Conservation (phyloP, 2,888 invertebrate genomes). For the Ochropleura plecta region DNA sequence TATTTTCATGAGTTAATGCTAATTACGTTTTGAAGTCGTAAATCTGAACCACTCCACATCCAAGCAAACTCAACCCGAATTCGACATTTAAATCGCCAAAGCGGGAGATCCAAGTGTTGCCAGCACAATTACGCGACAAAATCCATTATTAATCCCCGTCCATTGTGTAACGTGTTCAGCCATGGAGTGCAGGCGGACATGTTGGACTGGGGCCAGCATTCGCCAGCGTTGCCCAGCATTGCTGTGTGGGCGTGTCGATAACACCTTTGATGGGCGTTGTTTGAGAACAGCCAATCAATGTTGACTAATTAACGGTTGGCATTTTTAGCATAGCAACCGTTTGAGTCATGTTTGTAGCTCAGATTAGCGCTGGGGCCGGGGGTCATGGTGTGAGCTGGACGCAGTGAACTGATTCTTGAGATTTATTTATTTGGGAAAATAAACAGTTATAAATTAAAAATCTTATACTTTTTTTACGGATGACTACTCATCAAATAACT, state of each 20-base stretch:
- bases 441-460: too few species aligned
- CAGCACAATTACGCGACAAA: slow-evolving; percentile 34
- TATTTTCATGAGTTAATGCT: background rate
- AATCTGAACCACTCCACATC: background rate
- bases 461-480: too few species aligned
- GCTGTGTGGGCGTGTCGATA: slow-evolving; percentile 71
- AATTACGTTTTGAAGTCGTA: too few species aligned
- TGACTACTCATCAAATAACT: too few species aligned
- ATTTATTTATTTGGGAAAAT: too few species aligned
- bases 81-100: slow-evolving; percentile 12
- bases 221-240: slow-evolving; percentile 58
- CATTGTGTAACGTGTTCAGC: slow-evolving; percentile 46
- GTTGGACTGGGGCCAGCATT: slow-evolving; percentile 65
- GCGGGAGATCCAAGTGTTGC: slow-evolving; percentile 36
- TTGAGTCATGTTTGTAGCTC: slow-evolving; percentile 28
- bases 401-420: background rate
- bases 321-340: slow-evolving; percentile 49
- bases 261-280: slow-evolving; percentile 61
- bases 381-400: slow-evolving; percentile 15
- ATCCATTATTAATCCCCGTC: slow-evolving; percentile 44
- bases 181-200: slow-evolving; percentile 32
- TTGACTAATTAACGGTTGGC: slow-evolving; percentile 49
- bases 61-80: background rate
- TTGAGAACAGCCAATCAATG: slow-evolving; percentile 59
- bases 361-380: slow-evolving; percentile 1